Base-by-base conservation (phyloP, 2,113 vertebrate genomes). In the Saccopteryx leptura region DNA sequence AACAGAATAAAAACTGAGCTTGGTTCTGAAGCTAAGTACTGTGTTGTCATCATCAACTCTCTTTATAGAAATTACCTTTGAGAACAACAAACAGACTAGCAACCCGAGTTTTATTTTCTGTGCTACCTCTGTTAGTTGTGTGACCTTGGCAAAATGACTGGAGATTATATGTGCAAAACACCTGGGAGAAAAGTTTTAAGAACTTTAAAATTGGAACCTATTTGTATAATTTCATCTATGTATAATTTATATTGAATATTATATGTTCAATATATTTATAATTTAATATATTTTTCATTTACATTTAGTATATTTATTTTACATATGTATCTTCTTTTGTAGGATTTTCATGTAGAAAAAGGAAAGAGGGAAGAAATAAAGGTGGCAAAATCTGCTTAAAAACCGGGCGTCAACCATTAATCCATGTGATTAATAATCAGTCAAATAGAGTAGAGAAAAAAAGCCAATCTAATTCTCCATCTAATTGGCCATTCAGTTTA, bases 401-500 rank as follows among this genome's bases (percentile, higher is more conserved):
- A 92, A 68, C 60, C 33, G 71, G 60, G 3, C 76, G 82, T 68
- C 3, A 1, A 46, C 33, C 74, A 10, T 87, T 83, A 68, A 76
- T 69, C 46, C 33, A 71, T 48, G 48, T 58, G 74, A 63, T 86
- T 89, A 60, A 69, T 28, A 68, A 15, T 79, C 88, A 93, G 87
- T 92, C 12, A 97, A 90, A 90, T 60, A 69, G 8, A 94, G 75
- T 71, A 80, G 54, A 95, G 48, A 66, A 61, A 93, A 93, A 93
- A 92, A 71, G 60, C 39, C 60, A 88, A 76, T 71, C 75, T 92
- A 76, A 93, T 97, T 96, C 21, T 84, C 17, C 28, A 90, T 61
- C 83, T 95, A 96, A 96, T 39, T 81, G 94, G 46, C 69, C 61
- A 80, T 87, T 95, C 48, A 87, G 56, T 89, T 83, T 79, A 80